phyloP scores from a whole-genome alignment of 2,797 vertebrate genomes.

The Siniperca undulata region DNA sequence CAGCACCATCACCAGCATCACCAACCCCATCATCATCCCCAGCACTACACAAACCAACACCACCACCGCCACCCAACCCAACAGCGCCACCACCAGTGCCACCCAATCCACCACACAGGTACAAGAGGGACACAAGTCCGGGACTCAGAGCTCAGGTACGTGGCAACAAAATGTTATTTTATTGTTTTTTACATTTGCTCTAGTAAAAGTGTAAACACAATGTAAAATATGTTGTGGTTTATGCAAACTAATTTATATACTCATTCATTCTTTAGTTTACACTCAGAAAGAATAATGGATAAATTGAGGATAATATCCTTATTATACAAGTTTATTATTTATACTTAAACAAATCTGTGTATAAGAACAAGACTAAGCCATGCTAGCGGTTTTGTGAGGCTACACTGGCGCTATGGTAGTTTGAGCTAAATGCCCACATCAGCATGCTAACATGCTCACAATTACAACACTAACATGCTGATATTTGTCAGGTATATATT shows the following conservation, averaged over 20 bases:
- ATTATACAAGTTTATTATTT: background rate
- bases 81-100: background rate
- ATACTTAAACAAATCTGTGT: background rate
- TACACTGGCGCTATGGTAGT: background rate
- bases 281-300: background rate
- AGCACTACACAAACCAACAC: fast-evolving
- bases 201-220: background rate
- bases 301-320: background rate
- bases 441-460: too few relatives aligned
- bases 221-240: background rate
- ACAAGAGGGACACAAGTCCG: background rate
- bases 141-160: slow-evolving; percentile 57
- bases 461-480: background rate
- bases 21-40: fast-evolving
- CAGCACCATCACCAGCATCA: too few relatives aligned
- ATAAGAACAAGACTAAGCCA: background rate
- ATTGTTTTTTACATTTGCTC: background rate
- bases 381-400: background rate
- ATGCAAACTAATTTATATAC: background rate
- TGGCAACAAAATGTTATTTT: background rate
- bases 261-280: background rate
- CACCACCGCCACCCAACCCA: fast-evolving
- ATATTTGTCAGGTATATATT: background rate
- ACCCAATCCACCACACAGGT: background rate
- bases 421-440: background rate